Conservation (phyloP, 2,888 invertebrate species). For the Eucera pruinosa region DNA sequence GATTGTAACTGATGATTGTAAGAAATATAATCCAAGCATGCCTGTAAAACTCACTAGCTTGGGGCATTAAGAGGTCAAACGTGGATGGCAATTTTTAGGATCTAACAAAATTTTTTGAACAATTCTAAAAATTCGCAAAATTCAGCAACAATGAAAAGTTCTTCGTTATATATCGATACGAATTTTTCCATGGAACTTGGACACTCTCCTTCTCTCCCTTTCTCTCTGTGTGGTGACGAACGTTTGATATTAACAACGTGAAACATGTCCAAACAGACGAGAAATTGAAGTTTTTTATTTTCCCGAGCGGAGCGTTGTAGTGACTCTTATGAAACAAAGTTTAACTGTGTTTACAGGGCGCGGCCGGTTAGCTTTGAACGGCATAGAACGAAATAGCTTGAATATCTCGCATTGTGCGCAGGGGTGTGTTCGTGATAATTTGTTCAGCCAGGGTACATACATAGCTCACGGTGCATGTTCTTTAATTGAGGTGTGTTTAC, state of each 20-base stretch:
- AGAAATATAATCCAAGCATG: no score
- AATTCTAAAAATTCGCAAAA: no score
- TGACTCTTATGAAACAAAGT: conserved; percentile 58
- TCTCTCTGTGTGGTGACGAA: no score
- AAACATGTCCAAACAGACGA: conserved; percentile 14
- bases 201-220: no score
- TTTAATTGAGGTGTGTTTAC: conserved; percentile 62
- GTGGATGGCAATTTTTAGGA: no score
- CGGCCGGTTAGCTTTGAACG: conserved; percentile 50
- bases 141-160: neutral
- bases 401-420: conserved; percentile 46
- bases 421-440: conserved; percentile 64
- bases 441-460: conserved; percentile 43
- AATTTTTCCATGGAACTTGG: conserved; percentile 12
- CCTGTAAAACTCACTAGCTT: no score
- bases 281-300: conserved; percentile 28
- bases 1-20: no score
- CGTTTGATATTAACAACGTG: conserved; percentile 32
- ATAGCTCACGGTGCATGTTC: conserved; percentile 52
- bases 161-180: neutral
- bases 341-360: conserved; percentile 63
- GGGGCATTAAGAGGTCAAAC: no score
- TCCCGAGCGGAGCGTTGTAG: conserved; percentile 25
- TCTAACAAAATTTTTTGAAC: no score
- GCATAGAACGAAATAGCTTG: conserved; percentile 60